These are phyloP conservation scores for Brachionus sp. DNA, from an alignment of 1,140 invertebrate species.

Conservation along the genomic window DNA sequence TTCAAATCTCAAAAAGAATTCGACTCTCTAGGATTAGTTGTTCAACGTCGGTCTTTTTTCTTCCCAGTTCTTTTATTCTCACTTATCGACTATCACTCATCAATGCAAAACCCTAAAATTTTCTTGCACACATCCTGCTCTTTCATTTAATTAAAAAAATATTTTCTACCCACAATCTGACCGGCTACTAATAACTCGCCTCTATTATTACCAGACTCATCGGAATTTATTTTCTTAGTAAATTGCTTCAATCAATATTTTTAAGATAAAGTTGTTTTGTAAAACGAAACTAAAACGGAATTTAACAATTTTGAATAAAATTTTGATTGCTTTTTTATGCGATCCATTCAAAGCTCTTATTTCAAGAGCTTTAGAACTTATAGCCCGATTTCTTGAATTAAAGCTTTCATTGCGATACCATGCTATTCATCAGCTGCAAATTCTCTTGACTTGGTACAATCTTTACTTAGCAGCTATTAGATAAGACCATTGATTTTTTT, in stretches of 20 bases:
- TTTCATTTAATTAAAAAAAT: conserved; percentile 2
- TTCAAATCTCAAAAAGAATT: not conserved
- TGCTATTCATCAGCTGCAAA: not conserved
- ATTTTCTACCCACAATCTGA: not conserved
- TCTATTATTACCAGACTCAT: conserved; percentile 8
- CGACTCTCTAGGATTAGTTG: conserved; percentile 4
- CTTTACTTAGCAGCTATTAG: not conserved
- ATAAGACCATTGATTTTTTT: not conserved
- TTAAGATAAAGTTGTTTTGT: not conserved
- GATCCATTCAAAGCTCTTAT: not conserved
- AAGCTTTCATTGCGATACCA: not conserved
- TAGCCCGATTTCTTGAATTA: not conserved
- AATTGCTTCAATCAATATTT: not conserved
- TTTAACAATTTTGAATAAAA: conserved; percentile 12
- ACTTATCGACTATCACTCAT: conserved; percentile 1
- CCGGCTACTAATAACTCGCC: not conserved
- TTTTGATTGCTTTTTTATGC: not conserved
- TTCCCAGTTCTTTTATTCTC: not conserved
- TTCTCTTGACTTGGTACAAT: not conserved
- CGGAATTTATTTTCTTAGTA: not conserved
- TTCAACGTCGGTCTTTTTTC: not conserved
- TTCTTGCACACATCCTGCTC: not conserved
- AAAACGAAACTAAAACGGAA: conserved; percentile 8
- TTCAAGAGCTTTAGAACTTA: not conserved
- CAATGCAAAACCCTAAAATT: not conserved